phyloP scores from a whole-genome alignment of 2,888 invertebrate species.

The Oasisia sp. region DNA sequence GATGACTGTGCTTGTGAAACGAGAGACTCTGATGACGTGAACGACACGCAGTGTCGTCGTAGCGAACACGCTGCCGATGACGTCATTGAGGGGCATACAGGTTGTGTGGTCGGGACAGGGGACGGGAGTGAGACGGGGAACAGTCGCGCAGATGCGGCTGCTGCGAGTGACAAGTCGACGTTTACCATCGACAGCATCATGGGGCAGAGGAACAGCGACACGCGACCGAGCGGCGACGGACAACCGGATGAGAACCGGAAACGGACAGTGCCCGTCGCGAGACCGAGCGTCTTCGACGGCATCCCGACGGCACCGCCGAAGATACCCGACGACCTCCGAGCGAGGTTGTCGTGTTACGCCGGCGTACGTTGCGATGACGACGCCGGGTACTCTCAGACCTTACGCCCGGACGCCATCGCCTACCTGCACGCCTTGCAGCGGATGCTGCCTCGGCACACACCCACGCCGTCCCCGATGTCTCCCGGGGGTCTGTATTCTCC shows the following conservation, averaged over 20 bases:
- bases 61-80: neutral
- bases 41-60: neutral
- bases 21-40: neutral
- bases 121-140: neutral
- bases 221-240: conserved; percentile 29
- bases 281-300: conserved; percentile 57
- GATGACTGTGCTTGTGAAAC: neutral
- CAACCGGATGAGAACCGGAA: neutral
- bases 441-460: neutral
- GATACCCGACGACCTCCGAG: conserved; percentile 46
- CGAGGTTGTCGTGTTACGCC: conserved; percentile 4
- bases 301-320: conserved; percentile 62
- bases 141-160: neutral
- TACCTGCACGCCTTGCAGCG: neutral
- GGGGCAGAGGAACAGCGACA: conserved; percentile 34
- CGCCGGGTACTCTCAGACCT: neutral
- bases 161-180: conserved; percentile 34
- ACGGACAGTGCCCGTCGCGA: conserved; percentile 27
- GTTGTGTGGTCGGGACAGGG: neutral
- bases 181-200: conserved; percentile 61
- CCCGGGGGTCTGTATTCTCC: neutral
- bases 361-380: neutral
- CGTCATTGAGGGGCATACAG: neutral
- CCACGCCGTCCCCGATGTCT: neutral
- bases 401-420: neutral